A percentile compares a stretch with the other conserved stretches of the same genome.
phyloP scores from a whole-genome alignment of 64 coral and sea anemone species.

The Trachythela sp. region DNA sequence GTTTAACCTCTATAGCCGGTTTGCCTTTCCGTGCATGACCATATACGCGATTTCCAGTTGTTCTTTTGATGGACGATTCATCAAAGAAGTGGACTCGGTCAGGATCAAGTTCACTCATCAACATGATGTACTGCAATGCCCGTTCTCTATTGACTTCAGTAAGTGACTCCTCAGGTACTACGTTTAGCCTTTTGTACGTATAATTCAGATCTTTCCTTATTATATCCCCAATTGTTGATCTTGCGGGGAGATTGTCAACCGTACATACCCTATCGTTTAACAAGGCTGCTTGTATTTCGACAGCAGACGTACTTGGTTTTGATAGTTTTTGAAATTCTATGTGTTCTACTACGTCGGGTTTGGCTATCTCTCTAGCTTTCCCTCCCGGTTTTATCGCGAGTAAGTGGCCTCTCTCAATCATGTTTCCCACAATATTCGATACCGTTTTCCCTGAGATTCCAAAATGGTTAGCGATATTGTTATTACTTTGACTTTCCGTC shows the following conservation, averaged over 20 bases:
- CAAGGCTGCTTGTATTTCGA: not conserved
- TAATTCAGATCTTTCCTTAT: not conserved
- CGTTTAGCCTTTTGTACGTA: not conserved
- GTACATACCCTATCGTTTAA: not conserved
- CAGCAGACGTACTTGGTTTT: not conserved
- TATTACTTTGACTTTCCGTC: too few species aligned
- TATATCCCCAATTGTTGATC: too few species aligned
- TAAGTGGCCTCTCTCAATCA: too few species aligned
- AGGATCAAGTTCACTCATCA: not conserved
- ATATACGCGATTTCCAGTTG: slow-evolving; percentile 25
- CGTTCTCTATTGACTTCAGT: not conserved
- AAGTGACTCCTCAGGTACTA: not conserved
- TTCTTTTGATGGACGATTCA: not conserved
- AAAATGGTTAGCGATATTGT: too few species aligned
- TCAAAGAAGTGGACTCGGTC: not conserved
- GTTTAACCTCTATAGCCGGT: not conserved
- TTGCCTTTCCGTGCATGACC: slow-evolving; percentile 19
- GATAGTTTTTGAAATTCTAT: not conserved
- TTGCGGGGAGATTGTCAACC: not conserved
- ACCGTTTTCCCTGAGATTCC: too few species aligned
- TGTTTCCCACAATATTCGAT: too few species aligned
- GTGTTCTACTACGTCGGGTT: not conserved
- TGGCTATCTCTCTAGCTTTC: not conserved
- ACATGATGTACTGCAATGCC: not conserved
- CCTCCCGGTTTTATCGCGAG: slow-evolving; percentile 20